phyloP scores from a whole-genome alignment of 2,888 invertebrate genomes.

The Atherix ibis region DNA sequence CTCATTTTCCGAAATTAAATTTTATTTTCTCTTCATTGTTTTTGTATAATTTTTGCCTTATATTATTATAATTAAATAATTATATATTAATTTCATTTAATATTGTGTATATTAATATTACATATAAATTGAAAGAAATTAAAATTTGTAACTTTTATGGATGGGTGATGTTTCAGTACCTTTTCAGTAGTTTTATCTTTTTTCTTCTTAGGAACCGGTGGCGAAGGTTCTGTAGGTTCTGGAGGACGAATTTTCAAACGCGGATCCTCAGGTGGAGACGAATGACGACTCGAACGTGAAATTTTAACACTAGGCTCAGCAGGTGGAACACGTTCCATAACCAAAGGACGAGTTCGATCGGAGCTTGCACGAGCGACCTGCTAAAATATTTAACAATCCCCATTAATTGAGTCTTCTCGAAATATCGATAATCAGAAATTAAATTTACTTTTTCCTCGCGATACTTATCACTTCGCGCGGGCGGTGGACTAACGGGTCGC shows the following conservation, averaged over 20 bases:
- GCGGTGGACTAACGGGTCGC: conserved; percentile 24
- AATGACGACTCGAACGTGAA: conserved; percentile 24
- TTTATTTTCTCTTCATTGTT: no score
- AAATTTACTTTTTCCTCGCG: conserved; percentile 22
- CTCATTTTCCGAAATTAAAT: no score
- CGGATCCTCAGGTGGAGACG: conserved; percentile 39
- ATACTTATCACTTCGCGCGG: conserved; percentile 24
- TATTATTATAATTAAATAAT: no score
- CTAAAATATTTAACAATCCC: conserved; percentile 1
- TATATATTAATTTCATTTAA: no score
- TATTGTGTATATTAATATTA: no score
- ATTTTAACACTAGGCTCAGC: conserved; percentile 15
- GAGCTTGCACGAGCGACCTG: conserved; percentile 14
- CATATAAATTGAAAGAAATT: no score
- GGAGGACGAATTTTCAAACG: conserved; percentile 38
- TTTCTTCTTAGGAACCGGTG: conserved; percentile 27
- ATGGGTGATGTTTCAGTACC: no score
- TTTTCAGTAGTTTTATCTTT: conserved; percentile 33
- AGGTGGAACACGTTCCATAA: conserved; percentile 16
- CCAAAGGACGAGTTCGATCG: conserved; percentile 19
- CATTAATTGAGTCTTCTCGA: not conserved
- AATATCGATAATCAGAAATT: not conserved
- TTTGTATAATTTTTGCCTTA: no score
- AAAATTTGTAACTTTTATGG: no score
- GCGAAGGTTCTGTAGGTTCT: conserved; percentile 37